Conservation (phyloP, 2,888 invertebrate species). For the Tenthredo notha region DNA sequence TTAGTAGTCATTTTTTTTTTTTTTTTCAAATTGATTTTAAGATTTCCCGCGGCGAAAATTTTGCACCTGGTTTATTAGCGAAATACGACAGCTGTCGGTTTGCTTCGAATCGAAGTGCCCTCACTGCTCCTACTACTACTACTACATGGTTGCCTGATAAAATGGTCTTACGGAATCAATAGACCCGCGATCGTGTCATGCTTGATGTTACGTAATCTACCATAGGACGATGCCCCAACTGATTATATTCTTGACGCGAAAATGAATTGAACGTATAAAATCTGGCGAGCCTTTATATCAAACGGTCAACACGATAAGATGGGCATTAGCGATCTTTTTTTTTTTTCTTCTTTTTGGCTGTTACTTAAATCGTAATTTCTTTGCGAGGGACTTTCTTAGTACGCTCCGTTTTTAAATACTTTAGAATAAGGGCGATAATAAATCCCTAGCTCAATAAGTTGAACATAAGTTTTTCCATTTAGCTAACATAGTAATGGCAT, state of each 20-base stretch:
- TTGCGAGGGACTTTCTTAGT: no score
- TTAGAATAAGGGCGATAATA: no score
- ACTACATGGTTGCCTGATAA: constrained; percentile 33
- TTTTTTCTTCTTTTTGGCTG: no score
- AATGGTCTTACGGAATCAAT: constrained; percentile 61
- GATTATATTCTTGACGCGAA: constrained; percentile 46
- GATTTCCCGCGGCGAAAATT: not conserved
- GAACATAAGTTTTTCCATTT: no score
- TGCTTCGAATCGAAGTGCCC: constrained; percentile 11
- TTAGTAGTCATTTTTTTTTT: not conserved
- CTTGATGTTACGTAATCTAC: constrained; percentile 61
- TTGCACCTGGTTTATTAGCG: not conserved
- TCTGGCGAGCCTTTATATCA: not conserved
- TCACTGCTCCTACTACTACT: constrained; percentile 35
- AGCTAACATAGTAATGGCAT: no score
- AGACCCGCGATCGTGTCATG: constrained; percentile 64
- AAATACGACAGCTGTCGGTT: constrained; percentile 15
- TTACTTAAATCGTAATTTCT: no score
- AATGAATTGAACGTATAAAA: not conserved
- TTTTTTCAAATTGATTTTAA: not conserved
- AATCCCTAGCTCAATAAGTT: no score
- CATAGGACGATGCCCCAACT: constrained; percentile 64
- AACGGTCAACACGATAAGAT: not conserved
- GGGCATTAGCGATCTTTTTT: no score
- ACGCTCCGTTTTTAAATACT: no score